phyloP scores from a whole-genome alignment of 2,888 invertebrate species.

The Tetragonula carbonaria region DNA sequence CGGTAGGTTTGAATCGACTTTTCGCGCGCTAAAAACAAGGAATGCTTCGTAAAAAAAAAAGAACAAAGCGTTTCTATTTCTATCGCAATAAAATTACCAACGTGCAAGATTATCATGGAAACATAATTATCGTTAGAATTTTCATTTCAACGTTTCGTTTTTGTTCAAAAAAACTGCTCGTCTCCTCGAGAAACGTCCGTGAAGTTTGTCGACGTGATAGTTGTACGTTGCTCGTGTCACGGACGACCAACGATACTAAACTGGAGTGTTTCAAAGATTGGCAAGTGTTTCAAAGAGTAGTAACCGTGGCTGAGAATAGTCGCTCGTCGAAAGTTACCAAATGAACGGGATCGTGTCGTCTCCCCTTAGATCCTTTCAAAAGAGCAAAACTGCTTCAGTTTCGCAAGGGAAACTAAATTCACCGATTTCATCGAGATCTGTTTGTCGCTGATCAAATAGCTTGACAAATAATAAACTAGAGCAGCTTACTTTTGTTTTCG shows the following conservation, averaged over 20 bases:
- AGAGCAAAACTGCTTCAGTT: slow-evolving; percentile 52
- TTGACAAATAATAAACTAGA: neutral
- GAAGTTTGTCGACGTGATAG: slow-evolving; percentile 55
- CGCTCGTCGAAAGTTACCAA: slow-evolving; percentile 24
- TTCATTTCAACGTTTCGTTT: slow-evolving; percentile 13
- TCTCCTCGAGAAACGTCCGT: slow-evolving; percentile 39
- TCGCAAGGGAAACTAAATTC: slow-evolving; percentile 8
- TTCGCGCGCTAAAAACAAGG: slow-evolving; percentile 26
- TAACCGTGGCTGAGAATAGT: slow-evolving; percentile 31
- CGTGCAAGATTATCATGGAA: too few species aligned
- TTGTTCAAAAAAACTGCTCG: slow-evolving; percentile 19
- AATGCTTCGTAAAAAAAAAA: slow-evolving; percentile 19
- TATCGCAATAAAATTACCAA: too few species aligned
- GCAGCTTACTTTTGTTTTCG: neutral
- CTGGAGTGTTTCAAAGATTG: slow-evolving; percentile 45
- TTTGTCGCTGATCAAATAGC: slow-evolving; percentile 8
- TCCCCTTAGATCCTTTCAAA: slow-evolving; percentile 27
- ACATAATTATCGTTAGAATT: slow-evolving; percentile 27
- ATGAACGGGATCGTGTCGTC: slow-evolving; percentile 30
- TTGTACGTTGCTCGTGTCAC: slow-evolving; percentile 45
- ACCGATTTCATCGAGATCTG: slow-evolving; percentile 26
- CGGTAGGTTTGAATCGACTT: slow-evolving; percentile 75
- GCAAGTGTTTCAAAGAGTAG: slow-evolving; percentile 8
- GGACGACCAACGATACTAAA: slow-evolving; percentile 45
- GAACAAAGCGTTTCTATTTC: neutral